These are phyloP conservation scores for Cheilinus undulatus DNA, from an alignment of 2,113 vertebrate genomes.

Conservation along the genomic window DNA sequence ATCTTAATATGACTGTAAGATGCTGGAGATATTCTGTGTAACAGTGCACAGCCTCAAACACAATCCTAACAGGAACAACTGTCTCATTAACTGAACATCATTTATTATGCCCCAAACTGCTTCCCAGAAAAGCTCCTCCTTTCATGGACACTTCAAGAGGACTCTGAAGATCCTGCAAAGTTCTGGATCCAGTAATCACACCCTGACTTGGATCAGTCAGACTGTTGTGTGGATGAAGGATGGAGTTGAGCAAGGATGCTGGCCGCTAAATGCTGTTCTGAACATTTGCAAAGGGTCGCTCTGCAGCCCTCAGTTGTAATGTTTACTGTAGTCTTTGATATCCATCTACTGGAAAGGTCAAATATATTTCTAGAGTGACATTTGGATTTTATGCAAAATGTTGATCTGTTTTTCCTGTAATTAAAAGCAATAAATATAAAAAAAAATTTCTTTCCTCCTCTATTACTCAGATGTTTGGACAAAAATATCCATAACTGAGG, in stretches of 20 bases:
- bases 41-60: not conserved
- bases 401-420: slow-evolving; percentile 89
- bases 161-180: slow-evolving; percentile 4
- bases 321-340: slow-evolving; percentile 98
- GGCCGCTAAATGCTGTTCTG: slow-evolving; percentile 92
- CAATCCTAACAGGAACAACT: not conserved
- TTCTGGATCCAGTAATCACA: slow-evolving; percentile 11
- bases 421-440: slow-evolving; percentile 95
- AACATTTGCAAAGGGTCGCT: slow-evolving; percentile 84
- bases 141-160: slow-evolving; percentile 20
- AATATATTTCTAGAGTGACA: slow-evolving; percentile 95
- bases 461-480: too few relatives aligned
- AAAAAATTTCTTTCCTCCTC: not conserved
- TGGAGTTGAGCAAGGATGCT: too few relatives aligned
- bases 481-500: too few relatives aligned
- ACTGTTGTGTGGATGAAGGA: slow-evolving; percentile 1
- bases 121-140: slow-evolving; percentile 16
- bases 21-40: not conserved
- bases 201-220: slow-evolving; percentile 15
- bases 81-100: not conserved
- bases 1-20: not conserved
- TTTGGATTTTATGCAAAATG: slow-evolving; percentile 94
- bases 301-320: slow-evolving; percentile 88
- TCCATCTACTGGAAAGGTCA: slow-evolving; percentile 93
- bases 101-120: not conserved